phyloP scores from a whole-genome alignment of 2,113 vertebrate species.

The Vidua macroura region DNA sequence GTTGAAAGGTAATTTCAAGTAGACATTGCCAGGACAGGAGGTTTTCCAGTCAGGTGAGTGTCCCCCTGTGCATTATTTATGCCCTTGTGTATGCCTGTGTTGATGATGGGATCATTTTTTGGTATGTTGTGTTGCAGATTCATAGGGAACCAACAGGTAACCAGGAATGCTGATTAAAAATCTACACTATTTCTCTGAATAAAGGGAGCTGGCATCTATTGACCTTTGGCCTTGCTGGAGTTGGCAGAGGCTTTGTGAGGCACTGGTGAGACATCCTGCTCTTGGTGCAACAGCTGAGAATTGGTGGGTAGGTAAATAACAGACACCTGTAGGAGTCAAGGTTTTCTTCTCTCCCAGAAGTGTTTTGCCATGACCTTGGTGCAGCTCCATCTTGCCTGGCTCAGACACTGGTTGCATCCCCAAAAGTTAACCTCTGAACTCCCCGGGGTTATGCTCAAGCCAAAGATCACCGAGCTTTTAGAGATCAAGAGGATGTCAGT shows the following conservation, averaged over 20 bases:
- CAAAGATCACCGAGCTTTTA: not conserved
- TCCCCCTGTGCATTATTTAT: not conserved
- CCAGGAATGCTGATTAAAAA: not conserved
- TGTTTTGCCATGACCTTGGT: not conserved
- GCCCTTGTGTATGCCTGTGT: not conserved
- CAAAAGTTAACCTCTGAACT: slow-evolving; percentile 43
- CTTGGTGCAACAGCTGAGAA: not conserved
- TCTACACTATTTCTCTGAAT: not conserved
- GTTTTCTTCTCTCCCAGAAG: not conserved
- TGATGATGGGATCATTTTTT: not conserved
- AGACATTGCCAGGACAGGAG: not conserved
- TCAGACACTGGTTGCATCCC: not conserved
- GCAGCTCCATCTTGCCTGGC: not conserved
- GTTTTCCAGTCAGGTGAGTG: not conserved
- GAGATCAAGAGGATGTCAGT: slow-evolving; percentile 38
- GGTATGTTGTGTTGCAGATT: slow-evolving; percentile 12
- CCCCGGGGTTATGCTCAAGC: not conserved
- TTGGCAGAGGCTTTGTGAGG: slow-evolving; percentile 29
- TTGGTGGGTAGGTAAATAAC: not conserved
- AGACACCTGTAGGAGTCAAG: slow-evolving; percentile 24
- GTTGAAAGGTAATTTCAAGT: not conserved
- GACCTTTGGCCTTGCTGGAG: slow-evolving; percentile 5
- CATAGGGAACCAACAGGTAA: not conserved
- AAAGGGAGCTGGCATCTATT: slow-evolving; percentile 11
- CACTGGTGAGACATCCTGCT: not conserved